Conservation (phyloP, 2,113 vertebrate species). For the Ginglymostoma cirratum region DNA sequence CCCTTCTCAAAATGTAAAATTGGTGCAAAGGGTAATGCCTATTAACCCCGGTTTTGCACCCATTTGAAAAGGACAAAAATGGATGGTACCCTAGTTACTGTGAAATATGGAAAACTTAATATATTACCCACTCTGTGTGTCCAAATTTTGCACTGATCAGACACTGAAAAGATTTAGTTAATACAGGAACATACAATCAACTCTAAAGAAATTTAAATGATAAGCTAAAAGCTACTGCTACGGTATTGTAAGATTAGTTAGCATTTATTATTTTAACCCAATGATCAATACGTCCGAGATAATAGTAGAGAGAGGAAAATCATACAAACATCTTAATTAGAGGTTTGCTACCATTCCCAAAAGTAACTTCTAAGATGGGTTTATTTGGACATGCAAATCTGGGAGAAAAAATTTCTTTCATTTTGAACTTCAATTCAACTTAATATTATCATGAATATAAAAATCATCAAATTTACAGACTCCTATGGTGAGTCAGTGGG, state of each 20-base stretch:
- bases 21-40: neutral
- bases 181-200: neutral
- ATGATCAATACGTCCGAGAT: neutral
- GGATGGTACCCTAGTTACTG: neutral
- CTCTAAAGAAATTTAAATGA: neutral
- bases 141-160: neutral
- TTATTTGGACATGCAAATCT: neutral
- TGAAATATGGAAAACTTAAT: neutral
- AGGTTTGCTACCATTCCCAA: neutral
- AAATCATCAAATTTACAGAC: neutral
- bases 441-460: neutral
- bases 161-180: neutral
- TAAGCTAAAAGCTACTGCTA: neutral
- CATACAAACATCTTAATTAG: neutral
- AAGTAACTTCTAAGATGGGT: neutral
- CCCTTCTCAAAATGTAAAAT: neutral
- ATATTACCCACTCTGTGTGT: neutral
- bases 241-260: neutral
- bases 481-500: neutral
- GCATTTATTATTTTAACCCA: neutral
- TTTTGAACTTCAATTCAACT: neutral
- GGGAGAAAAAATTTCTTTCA: neutral
- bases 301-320: neutral
- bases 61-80: constrained; percentile 26
- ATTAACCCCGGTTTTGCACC: neutral